Conservation (phyloP, 1,140 invertebrate genomes). For the Drosophila athabasca region DNA sequence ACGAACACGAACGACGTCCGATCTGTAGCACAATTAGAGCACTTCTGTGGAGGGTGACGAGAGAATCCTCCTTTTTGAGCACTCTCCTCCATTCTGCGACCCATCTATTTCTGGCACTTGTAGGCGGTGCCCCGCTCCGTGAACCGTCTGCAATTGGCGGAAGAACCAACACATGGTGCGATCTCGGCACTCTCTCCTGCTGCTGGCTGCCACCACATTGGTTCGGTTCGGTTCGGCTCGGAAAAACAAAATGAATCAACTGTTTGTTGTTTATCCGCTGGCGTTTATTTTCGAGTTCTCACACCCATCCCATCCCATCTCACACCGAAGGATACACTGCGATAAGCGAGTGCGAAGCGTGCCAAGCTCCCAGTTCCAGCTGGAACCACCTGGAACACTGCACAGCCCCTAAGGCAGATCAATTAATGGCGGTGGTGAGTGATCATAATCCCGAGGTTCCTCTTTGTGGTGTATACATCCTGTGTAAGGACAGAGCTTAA, state of each 20-base stretch:
- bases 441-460: constrained; percentile 31
- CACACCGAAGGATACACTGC: constrained; percentile 26
- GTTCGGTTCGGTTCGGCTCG: constrained; percentile 40
- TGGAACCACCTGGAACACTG: constrained; percentile 40
- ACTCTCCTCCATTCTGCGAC: constrained; percentile 14
- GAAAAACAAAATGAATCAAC: constrained; percentile 48
- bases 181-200: constrained; percentile 49
- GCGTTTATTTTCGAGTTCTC: constrained; percentile 21
- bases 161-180: constrained; percentile 70
- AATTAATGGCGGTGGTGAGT: constrained; percentile 25
- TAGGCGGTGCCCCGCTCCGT: constrained; percentile 50
- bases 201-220: constrained; percentile 57
- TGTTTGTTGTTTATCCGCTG: constrained; percentile 29
- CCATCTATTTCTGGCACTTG: constrained; percentile 72
- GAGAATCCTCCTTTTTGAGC: constrained; percentile 63
- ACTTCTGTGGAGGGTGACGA: constrained; percentile 47
- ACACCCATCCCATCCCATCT: background rate
- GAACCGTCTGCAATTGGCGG: constrained; percentile 62
- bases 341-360: constrained; percentile 41
- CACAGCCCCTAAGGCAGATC: constrained; percentile 21
- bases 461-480: constrained; percentile 6
- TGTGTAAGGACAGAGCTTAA: constrained; percentile 8
- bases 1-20: constrained; percentile 30
- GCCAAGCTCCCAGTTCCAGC: constrained; percentile 30
- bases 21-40: constrained; percentile 36